phyloP scores from a whole-genome alignment of 2,888 invertebrate genomes.

The Acronicta aceris region DNA sequence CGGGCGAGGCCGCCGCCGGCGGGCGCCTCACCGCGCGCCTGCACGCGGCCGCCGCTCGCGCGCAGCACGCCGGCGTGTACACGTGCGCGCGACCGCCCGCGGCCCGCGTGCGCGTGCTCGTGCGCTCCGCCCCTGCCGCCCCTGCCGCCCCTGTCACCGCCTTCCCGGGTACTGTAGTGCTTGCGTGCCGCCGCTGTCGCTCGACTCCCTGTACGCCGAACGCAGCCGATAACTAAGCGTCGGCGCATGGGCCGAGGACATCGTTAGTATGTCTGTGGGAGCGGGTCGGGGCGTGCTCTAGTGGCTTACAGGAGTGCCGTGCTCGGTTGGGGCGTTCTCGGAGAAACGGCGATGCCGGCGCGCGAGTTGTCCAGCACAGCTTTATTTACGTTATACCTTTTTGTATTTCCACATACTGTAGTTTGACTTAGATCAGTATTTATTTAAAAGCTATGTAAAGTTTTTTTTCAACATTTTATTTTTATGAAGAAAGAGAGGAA shows the following conservation, averaged over 20 bases:
- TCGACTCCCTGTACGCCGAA: constrained; percentile 15
- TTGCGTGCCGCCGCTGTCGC: constrained; percentile 34
- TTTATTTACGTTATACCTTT: constrained; percentile 29
- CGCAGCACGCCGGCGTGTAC: constrained; percentile 74
- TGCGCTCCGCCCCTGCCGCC: constrained; percentile 49
- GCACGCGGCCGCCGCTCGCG: constrained; percentile 65
- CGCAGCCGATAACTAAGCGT: background rate
- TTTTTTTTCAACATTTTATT: constrained; percentile 11
- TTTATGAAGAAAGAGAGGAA: constrained; percentile 5
- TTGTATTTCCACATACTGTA: constrained; percentile 27
- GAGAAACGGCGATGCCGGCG: background rate
- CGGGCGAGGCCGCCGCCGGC: constrained; percentile 63
- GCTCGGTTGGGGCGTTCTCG: background rate
- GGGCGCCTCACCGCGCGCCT: constrained; percentile 68
- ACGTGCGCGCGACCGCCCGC: constrained; percentile 69
- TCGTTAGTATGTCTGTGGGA: background rate
- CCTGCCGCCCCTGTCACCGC: constrained; percentile 39
- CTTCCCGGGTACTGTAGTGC: constrained; percentile 50
- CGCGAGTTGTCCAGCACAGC: constrained; percentile 31
- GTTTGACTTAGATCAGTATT: constrained; percentile 32
- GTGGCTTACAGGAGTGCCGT: constrained; percentile 34
- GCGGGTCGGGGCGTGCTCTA: background rate
- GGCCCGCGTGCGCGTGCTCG: constrained; percentile 69
- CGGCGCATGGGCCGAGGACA: too few relatives aligned
- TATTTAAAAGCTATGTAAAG: constrained; percentile 16